Percentiles rank a stretch among this genome's conserved stretches.
Conservation (phyloP, 1,140 invertebrate genomes). For the Drosophila sucinea region DNA sequence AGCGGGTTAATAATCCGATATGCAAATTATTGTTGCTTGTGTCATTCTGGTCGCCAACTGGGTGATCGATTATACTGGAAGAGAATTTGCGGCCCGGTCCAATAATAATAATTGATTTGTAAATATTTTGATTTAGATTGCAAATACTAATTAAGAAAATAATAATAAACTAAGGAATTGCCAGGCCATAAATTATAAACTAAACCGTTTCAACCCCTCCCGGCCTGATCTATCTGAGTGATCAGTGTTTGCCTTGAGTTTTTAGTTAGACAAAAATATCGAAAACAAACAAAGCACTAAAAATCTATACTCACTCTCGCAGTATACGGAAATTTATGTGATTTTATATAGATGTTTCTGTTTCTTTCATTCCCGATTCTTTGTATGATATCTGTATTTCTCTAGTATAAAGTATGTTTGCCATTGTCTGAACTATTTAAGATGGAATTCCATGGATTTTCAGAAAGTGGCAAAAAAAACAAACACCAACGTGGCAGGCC, state of each 20-base stretch:
- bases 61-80: slow-evolving; percentile 78
- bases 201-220: not conserved
- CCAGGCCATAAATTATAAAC: slow-evolving; percentile 56
- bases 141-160: slow-evolving; percentile 60
- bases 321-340: not conserved
- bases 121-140: slow-evolving; percentile 73
- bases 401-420: not conserved
- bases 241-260: slow-evolving; percentile 23
- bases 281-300: not conserved
- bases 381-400: not conserved
- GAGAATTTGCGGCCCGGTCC: slow-evolving; percentile 46
- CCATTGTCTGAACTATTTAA: not conserved
- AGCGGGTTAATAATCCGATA: slow-evolving; percentile 11
- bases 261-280: slow-evolving; percentile 12
- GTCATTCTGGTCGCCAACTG: slow-evolving; percentile 44
- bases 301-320: not conserved
- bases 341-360: not conserved
- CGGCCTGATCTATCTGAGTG: not conserved
- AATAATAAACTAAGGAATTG: slow-evolving; percentile 14
- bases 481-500: not conserved
- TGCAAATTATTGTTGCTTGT: slow-evolving; percentile 16
- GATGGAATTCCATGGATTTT: no score
- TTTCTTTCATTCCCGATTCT: not conserved
- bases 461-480: not conserved
- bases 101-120: slow-evolving; percentile 79